A percentile compares a stretch with the other conserved stretches of the same genome.
Conservation (phyloP, 2,113 vertebrate genomes). For the Telmatochromis sp. region DNA sequence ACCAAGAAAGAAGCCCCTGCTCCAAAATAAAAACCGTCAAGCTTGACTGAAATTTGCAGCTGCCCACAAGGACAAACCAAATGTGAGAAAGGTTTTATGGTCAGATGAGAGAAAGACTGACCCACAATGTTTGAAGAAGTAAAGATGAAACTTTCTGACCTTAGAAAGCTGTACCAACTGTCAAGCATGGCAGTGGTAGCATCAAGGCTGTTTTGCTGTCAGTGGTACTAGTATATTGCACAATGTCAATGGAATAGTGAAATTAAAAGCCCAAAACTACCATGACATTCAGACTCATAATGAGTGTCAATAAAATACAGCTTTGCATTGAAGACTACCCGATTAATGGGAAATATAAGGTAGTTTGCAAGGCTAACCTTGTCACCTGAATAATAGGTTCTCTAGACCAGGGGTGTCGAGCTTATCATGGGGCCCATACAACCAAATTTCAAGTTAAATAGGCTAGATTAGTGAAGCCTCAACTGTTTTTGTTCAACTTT, state of each 20-base stretch:
- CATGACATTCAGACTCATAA: neutral
- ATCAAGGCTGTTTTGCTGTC: neutral
- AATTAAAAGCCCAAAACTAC: neutral
- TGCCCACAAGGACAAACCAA: neutral
- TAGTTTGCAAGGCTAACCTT: neutral
- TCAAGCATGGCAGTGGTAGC: neutral
- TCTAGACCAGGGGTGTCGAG: neutral
- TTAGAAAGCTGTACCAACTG: neutral
- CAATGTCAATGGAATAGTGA: neutral
- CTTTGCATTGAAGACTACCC: neutral
- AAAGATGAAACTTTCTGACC: neutral
- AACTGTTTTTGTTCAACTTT: neutral
- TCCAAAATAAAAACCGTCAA: neutral
- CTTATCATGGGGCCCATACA: neutral
- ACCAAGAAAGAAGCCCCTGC: neutral
- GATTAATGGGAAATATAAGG: neutral
- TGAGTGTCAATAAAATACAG: neutral
- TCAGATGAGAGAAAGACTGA: neutral
- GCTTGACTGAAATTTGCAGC: neutral
- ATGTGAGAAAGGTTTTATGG: neutral
- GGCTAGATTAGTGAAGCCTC: neutral
- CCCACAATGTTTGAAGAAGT: neutral
- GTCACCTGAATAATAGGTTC: neutral
- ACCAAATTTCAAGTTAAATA: neutral
- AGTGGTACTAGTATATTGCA: neutral